Conservation (phyloP, 2,888 invertebrate genomes). For the Graphium colonna region DNA sequence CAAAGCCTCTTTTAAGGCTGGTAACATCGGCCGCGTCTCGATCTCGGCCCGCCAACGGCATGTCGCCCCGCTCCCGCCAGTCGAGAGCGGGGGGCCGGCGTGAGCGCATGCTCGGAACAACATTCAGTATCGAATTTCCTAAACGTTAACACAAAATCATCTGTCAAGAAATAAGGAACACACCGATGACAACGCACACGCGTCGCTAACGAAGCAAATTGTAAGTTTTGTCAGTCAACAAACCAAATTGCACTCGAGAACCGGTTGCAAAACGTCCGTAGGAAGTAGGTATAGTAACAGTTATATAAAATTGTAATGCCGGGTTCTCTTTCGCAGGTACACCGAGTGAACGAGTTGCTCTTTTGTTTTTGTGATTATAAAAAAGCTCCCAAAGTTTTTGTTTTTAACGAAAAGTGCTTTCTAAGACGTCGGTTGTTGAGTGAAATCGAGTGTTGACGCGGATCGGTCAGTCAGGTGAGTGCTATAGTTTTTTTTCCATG, state of each 20-base stretch:
- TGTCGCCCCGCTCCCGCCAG: slow-evolving; percentile 33
- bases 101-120: slow-evolving; percentile 34
- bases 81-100: slow-evolving; percentile 42
- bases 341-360: slow-evolving; percentile 34
- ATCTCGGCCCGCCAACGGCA: slow-evolving; percentile 14
- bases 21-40: slow-evolving; percentile 40
- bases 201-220: slow-evolving; percentile 21
- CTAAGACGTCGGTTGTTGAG: slow-evolving; percentile 39
- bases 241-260: slow-evolving; percentile 32
- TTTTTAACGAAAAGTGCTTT: slow-evolving; percentile 44
- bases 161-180: slow-evolving; percentile 15
- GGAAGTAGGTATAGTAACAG: slow-evolving; percentile 53
- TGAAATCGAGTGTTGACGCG: slow-evolving; percentile 45
- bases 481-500: slow-evolving; percentile 36
- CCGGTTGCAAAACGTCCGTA: slow-evolving; percentile 43
- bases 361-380: slow-evolving; percentile 49
- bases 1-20: slow-evolving; percentile 47
- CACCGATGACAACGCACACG: slow-evolving; percentile 32
- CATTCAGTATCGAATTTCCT: slow-evolving; percentile 24
- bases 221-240: slow-evolving; percentile 28
- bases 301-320: slow-evolving; percentile 59
- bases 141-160: slow-evolving; percentile 34
- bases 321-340: slow-evolving; percentile 56
- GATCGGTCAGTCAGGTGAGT: slow-evolving; percentile 55
- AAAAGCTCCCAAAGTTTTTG: slow-evolving; percentile 36